Evolutionary conservation across 2,888 invertebrate genomes (phyloP), one percentile per base, ranked within the genome.

Genomic region (Ischnura elegans): DNA sequence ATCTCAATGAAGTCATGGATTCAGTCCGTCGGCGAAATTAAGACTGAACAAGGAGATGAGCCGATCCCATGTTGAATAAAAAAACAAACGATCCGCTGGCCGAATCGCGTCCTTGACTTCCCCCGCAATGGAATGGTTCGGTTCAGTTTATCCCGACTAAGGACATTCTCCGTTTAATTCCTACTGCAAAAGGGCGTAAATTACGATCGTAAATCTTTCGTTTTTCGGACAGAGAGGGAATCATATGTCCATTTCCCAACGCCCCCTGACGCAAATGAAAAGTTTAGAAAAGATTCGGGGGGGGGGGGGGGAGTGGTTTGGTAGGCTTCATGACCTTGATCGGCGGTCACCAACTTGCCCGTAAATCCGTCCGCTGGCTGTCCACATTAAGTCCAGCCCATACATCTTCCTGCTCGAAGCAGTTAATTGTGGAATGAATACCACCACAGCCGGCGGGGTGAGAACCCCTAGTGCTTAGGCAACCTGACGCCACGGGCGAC

Each of bases 371-470:
- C 66, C 36, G 10, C 36, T 25, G 10, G 10, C 36, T 25, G 10
- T 76, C 29, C 76, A 13, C 13, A 36, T 76, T 76, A 36, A 36
- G 76, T 76, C 36, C 13, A 16, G 36, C 2, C 61, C 76, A 36
- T 76, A 36, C 76, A 36, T 76, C 76, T 29, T 76, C 76, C 36
- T 5, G 4, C 36, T 36, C 76, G 36, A 76, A 36, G 76, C 76
- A 61, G 61, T 76, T 76, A 76, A 76, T 36, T 36, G 76, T 76
- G 76, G 36, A 76, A 76, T 76, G 76, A 76, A 76, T n/a, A n/a
- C 61, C n/a, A n/a, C 61, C n/a, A n/a, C 61, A 61, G 61, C 61
- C 3, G 61, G 61, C 61, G n/a, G 61, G n/a, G 4, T 19, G 61
- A 0, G 6, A 0, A n/a, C 6, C 51, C 16, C 51, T 13, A 13